Evolutionary conservation across 2,113 vertebrate genomes (phyloP).

Genomic region (Gymnogyps californianus): DNA sequence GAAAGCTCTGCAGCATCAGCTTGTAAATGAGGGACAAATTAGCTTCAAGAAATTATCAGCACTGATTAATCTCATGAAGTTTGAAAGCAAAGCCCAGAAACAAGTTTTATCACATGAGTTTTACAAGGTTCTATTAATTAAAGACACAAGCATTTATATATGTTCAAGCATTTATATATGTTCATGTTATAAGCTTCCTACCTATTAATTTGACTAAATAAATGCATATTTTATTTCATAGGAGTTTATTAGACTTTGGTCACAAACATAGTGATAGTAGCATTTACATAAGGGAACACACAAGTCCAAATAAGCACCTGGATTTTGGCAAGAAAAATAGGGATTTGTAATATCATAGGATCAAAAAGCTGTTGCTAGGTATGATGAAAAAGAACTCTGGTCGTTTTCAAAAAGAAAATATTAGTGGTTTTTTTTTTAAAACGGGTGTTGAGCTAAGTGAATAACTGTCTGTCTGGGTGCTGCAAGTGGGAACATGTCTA

Average conservation of each 20-base stretch:
- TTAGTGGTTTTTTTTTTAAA: not conserved
- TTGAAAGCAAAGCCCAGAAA: not conserved
- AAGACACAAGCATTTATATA: not conserved
- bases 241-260: not conserved
- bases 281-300: not conserved
- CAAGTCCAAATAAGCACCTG: not conserved
- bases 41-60: not conserved
- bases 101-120: not conserved
- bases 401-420: not conserved
- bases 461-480: constrained; percentile 45
- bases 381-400: not conserved
- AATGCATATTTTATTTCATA: not conserved
- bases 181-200: not conserved
- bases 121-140: not conserved
- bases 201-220: not conserved
- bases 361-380: not conserved
- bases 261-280: not conserved
- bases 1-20: not conserved
- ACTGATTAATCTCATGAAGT: not conserved
- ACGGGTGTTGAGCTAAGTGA: not conserved
- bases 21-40: not conserved
- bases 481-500: constrained; percentile 55
- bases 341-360: not conserved
- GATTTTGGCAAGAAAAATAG: not conserved
- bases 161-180: not conserved